Evolutionary conservation across 2,888 invertebrate genomes (phyloP).

Genomic region (Oscheius sp.): DNA sequence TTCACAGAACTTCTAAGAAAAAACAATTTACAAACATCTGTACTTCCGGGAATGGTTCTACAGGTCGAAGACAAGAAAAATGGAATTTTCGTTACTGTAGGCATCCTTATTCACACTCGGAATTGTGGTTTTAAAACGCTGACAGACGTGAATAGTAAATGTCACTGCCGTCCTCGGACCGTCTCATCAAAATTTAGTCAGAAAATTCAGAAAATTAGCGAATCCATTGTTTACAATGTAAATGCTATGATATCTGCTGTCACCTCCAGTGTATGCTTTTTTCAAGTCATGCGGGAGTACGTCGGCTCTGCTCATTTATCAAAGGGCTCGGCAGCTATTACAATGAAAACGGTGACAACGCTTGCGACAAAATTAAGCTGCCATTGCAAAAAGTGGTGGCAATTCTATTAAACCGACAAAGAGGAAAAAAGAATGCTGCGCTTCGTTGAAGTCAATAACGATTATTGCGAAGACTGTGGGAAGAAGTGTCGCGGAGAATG

Average conservation of each 20-base stretch:
- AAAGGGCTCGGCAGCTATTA: conserved; percentile 27
- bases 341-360: conserved; percentile 31
- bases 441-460: neutral
- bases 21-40: neutral
- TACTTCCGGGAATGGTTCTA: neutral
- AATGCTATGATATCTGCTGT: conserved; percentile 5
- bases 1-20: conserved; percentile 16
- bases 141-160: no score
- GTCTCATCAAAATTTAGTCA: neutral
- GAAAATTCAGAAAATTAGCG: neutral
- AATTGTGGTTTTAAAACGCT: no score
- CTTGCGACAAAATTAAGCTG: conserved; percentile 20
- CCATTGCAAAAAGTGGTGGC: neutral
- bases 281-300: conserved; percentile 31
- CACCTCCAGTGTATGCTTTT: conserved; percentile 28
- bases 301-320: conserved; percentile 29
- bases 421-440: neutral
- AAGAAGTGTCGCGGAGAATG: conserved; percentile 24
- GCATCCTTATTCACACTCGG: no score
- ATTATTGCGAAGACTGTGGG: neutral
- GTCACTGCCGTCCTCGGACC: no score
- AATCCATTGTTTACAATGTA: conserved; percentile 15
- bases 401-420: neutral
- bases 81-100: no score
- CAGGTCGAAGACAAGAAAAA: no score